Evolutionary conservation across 2,888 invertebrate species (phyloP), one percentile per base, ranked within the genome.

Genomic region (Philaethria dido): DNA sequence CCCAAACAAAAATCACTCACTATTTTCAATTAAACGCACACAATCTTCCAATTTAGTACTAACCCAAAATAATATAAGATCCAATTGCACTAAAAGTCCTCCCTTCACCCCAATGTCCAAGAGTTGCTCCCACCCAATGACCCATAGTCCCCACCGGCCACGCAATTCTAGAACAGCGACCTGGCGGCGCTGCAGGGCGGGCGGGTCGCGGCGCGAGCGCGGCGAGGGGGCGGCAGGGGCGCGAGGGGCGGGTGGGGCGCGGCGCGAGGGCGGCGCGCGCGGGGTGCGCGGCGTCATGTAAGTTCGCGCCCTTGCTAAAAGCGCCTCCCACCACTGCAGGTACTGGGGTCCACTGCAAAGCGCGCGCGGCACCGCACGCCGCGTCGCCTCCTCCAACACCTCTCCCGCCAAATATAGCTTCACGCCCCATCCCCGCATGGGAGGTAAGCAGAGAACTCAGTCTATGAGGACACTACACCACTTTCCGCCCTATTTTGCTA

Each of bases 371-470:
- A 96, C 96, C 45, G 96, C 96, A 64, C 98, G 95, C 64, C 98
- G 97, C 66, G 96, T 95, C 85, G 97, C 98, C 80, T 98, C 98
- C 81, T 99, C 98, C 75, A 99, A 94, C 68, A 99, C 96, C 87
- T 99, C 99, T n/a, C n/a, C n/a, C n/a, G n/a, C n/a, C n/a, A n/a
- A n/a, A n/a, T n/a, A n/a, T n/a, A 36, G 33, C 33, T 36, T 36
- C 33, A 9, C 33, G 29, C 29, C 6, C 6, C 6, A 29, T 29
- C 29, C 29, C 29, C 6, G 29, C n/a, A n/a, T n/a, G 29, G 3
- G 29, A 6, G 29, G 29, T 29, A 29, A n/a, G n/a, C n/a, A n/a
- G n/a, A n/a, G n/a, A n/a, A n/a, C n/a, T n/a, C n/a, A n/a, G n/a
- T n/a, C n/a, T n/a, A n/a, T n/a, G n/a, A n/a, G n/a, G n/a, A n/a